phyloP scores from a whole-genome alignment of 2,888 invertebrate species.

The Brachypalpus laphriformis region DNA sequence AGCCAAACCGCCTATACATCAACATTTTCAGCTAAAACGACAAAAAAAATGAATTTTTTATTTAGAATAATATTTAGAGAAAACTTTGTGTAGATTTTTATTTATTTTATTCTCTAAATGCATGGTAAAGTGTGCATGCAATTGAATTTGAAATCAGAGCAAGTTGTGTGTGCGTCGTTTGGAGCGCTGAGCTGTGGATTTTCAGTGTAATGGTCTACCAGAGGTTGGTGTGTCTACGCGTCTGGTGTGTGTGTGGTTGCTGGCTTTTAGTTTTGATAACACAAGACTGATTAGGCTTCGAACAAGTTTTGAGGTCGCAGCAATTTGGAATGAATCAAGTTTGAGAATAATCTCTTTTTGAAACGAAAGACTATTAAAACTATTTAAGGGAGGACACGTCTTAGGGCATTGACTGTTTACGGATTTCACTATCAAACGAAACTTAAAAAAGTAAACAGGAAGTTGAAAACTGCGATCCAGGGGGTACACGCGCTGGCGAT shows the following conservation, averaged over 20 bases:
- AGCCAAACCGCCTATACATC: not conserved
- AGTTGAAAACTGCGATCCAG: not conserved
- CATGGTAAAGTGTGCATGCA: conserved; percentile 28
- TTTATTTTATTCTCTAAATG: conserved; percentile 53
- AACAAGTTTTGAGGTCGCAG: too few species aligned
- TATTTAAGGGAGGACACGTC: not conserved
- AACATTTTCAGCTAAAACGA: conserved; percentile 2
- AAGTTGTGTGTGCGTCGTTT: conserved; percentile 40
- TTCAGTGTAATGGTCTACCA: not conserved
- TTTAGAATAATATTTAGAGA: conserved; percentile 15
- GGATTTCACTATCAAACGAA: not conserved
- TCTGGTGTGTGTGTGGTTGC: too few species aligned
- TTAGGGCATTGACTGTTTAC: not conserved
- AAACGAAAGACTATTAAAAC: not conserved
- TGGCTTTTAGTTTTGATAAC: not conserved
- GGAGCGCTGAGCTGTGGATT: conserved; percentile 31
- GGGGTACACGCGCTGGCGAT: not conserved
- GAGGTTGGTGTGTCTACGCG: not conserved
- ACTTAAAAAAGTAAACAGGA: conserved; percentile 2
- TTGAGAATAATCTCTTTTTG: not conserved
- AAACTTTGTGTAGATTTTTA: conserved; percentile 58
- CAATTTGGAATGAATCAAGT: not conserved
- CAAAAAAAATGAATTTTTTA: conserved; percentile 20
- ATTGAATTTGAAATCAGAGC: conserved; percentile 66
- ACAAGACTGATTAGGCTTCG: not conserved